A percentile compares a stretch with the other conserved stretches of the same genome.
Evolutionary conservation across 2,113 vertebrate genomes (phyloP).

Genomic region (Circaetus gallicus): DNA sequence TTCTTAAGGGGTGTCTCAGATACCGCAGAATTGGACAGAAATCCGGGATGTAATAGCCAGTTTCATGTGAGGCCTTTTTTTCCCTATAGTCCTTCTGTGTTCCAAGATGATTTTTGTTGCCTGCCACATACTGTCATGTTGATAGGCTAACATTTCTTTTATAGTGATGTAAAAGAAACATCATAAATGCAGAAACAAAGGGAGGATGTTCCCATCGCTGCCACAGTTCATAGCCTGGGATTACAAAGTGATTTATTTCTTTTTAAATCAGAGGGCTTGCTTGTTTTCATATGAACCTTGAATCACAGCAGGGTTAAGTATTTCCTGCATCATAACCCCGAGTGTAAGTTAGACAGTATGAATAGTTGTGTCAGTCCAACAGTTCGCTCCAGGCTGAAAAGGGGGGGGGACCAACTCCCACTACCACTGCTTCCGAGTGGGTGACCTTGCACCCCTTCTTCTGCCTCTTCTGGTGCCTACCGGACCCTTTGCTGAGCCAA

Average conservation of each 20-base stretch:
- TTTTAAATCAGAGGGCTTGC: not conserved
- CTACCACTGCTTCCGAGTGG: not conserved
- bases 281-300: not conserved
- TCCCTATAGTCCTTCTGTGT: not conserved
- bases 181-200: not conserved
- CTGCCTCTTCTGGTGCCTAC: not conserved
- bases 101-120: not conserved
- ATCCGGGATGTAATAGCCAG: not conserved
- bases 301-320: not conserved
- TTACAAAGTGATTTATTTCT: not conserved
- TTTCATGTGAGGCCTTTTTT: not conserved
- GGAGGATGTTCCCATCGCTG: not conserved
- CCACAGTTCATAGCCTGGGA: not conserved
- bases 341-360: not conserved
- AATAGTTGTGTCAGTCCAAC: not conserved
- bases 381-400: not conserved
- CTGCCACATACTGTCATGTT: not conserved
- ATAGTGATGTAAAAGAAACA: not conserved
- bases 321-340: not conserved
- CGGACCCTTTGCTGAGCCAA: not conserved
- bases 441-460: not conserved
- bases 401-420: fast-evolving
- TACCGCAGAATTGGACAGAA: not conserved
- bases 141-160: not conserved
- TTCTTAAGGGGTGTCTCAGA: not conserved